Evolutionary conservation across 2,113 vertebrate genomes (phyloP), one percentile per base, ranked within the genome.

Genomic region (Marmota monax): DNA sequence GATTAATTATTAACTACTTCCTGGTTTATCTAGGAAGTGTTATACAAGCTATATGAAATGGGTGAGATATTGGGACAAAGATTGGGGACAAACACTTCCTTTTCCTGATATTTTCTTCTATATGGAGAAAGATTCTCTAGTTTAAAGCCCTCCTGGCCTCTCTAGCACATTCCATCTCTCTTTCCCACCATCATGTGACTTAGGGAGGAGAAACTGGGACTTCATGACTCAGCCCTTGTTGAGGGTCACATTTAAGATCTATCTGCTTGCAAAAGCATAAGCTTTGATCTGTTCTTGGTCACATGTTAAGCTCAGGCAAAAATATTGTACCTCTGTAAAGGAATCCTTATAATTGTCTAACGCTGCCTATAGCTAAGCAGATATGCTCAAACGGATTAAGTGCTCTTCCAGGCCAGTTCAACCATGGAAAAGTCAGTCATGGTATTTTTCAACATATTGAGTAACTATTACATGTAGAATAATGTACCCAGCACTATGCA

Each of bases 321-420:
- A 90, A 61, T 12, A 39, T 42, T n/a, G n/a, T 73, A 4, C 39
- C 39, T 86, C 29, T 77, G 4, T 25, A 42, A 23, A 1, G 16
- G 13, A 70, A 42, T 2, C 25, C 20, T 34, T 51, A 0, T 32
- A n/a, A 3, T 6, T 32, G 3, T 23, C 23, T 4, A 39, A 4
- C 7, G 4, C 32, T 65, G n/a, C 14, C 48, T 27, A 1, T 27
- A 45, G 39, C 23, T 74, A 9, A 95, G 1, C 22, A 18, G 53
- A 37, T 45, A 17, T 37, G 53, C 37, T 78, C 51, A 51, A 32
- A 23, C 5, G 27, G 48, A 61, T 76, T 34, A 14, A 56, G 1
- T 73, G 16, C 67, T 79, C 42, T 79, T 63, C 61, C 7, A 65
- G 63, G 23, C 13, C 42, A 72, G 45, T 45, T 92, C 27, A 65